Percentiles rank a stretch among this genome's conserved stretches.
phyloP scores from a whole-genome alignment of 2,113 vertebrate genomes.

The Abramis brama region DNA sequence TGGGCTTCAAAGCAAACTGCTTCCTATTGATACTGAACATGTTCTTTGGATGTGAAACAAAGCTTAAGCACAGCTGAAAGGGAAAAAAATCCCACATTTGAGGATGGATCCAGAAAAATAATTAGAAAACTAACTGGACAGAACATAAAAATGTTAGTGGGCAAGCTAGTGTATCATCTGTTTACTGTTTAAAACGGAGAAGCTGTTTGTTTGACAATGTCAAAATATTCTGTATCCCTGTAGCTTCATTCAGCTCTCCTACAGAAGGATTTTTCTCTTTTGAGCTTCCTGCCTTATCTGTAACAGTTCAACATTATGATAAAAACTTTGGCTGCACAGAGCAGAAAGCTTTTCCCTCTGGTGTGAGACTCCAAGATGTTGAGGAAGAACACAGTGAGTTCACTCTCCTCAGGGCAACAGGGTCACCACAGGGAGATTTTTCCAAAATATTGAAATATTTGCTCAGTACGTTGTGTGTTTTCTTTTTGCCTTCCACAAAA shows the following conservation, averaged over 20 bases:
- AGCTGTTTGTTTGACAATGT: conserved; percentile 41
- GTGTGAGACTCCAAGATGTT: conserved; percentile 4
- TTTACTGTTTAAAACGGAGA: conserved; percentile 50
- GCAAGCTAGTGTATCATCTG: conserved; percentile 61
- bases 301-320: conserved; percentile 9
- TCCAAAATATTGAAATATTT: conserved; percentile 5
- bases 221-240: neutral
- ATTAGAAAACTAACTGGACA: conserved; percentile 67
- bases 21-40: conserved; percentile 69
- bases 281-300: conserved; percentile 24
- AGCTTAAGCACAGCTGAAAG: conserved; percentile 46
- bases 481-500: neutral
- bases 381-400: conserved; percentile 28
- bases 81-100: conserved; percentile 58
- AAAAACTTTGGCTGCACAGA: neutral
- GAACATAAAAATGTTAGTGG: conserved; percentile 57
- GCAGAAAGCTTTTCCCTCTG: conserved; percentile 38
- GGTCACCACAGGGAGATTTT: neutral
- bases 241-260: conserved; percentile 30
- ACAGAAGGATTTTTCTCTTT: conserved; percentile 39
- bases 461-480: neutral
- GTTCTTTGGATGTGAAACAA: conserved; percentile 70
- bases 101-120: conserved; percentile 73
- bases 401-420: conserved; percentile 14
- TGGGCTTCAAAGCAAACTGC: conserved; percentile 69